Percentiles rank a stretch among this genome's conserved stretches.
These are phyloP conservation scores for Micronycteris hirsuta DNA, from an alignment of 2,113 vertebrate species.

Conservation along the genomic window DNA sequence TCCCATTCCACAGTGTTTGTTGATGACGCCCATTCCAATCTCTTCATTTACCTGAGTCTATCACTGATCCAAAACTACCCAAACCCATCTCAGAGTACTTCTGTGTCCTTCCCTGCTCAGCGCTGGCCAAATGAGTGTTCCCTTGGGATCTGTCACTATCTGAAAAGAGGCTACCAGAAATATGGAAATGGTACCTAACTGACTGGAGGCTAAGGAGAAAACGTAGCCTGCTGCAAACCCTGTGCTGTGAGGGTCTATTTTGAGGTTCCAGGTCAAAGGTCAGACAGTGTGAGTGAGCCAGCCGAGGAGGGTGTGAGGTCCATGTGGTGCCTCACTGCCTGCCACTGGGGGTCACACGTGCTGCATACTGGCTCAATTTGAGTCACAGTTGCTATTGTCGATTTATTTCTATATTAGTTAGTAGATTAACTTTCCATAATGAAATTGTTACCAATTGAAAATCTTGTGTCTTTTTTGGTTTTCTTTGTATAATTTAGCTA, in stretches of 20 bases:
- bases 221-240: background rate
- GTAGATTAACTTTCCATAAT: constrained; percentile 72
- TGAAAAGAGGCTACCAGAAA: background rate
- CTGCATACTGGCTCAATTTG: background rate
- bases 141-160: background rate
- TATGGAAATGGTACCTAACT: background rate
- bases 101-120: background rate
- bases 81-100: background rate
- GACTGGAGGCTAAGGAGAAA: background rate
- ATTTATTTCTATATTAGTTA: constrained; percentile 80
- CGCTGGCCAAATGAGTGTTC: background rate
- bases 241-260: background rate
- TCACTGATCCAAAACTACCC: too few relatives aligned
- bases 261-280: background rate
- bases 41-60: accelerated
- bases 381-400: constrained; percentile 71
- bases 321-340: accelerated
- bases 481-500: constrained; percentile 48
- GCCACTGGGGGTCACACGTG: accelerated
- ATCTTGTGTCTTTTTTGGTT: background rate
- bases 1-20: background rate
- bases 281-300: too few relatives aligned
- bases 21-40: too few relatives aligned
- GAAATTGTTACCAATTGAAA: constrained; percentile 49
- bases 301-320: background rate